Evolutionary conservation across 2,113 vertebrate genomes (phyloP).

Genomic region (Spheniscus mendiculus): DNA sequence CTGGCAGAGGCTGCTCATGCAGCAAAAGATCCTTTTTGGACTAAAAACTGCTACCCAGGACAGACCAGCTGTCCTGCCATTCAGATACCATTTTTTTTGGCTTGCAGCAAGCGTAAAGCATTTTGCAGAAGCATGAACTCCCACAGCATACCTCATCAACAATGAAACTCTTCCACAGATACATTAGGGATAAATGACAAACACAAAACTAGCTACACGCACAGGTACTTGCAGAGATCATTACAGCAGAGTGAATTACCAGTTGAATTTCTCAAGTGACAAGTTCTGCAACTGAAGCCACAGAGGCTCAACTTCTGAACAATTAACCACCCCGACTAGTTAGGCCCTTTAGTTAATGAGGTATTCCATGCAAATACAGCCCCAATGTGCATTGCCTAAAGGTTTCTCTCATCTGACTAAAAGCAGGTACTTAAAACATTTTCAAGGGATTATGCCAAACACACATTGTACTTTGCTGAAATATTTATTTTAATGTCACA

Average conservation of each 20-base stretch:
- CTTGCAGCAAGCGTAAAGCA: not conserved
- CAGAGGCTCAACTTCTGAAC: not conserved
- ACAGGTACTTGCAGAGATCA: not conserved
- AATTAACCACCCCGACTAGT: not conserved
- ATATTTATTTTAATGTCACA: not conserved
- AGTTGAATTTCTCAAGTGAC: not conserved
- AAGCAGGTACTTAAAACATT: not conserved
- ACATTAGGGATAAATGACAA: not conserved
- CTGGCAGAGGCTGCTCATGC: not conserved
- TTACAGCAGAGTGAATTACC: not conserved
- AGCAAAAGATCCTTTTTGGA: not conserved
- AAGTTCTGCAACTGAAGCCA: not conserved
- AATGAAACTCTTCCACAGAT: not conserved
- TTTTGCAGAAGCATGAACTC: not conserved
- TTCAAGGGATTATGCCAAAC: not conserved
- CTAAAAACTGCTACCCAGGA: not conserved
- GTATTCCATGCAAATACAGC: not conserved
- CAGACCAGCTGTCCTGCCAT: not conserved
- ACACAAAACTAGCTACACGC: not conserved
- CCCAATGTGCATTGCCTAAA: not conserved
- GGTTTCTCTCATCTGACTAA: not conserved
- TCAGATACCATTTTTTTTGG: too few relatives aligned
- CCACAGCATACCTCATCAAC: not conserved
- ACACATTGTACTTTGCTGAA: not conserved
- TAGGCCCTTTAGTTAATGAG: not conserved